Conservation (phyloP, 1,140 invertebrate species). For the Drosophila busckii region DNA sequence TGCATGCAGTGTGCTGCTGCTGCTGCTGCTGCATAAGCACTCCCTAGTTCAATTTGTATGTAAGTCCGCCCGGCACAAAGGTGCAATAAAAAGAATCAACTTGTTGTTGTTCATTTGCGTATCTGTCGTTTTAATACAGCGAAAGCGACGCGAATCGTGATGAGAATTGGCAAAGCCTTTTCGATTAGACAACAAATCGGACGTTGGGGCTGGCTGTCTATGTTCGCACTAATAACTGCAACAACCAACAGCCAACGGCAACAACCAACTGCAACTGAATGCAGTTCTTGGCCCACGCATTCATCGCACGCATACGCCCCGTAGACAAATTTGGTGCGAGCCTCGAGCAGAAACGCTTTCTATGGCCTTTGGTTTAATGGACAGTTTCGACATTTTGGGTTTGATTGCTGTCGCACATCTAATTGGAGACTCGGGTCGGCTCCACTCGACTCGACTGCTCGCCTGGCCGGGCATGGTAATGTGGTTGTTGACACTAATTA, state of each 20-base stretch:
- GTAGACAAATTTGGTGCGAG: slow-evolving; percentile 18
- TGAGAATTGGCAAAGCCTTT: slow-evolving; percentile 32
- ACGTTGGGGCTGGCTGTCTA: slow-evolving; percentile 16
- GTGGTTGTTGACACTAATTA: slow-evolving; percentile 77
- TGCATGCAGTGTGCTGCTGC: too few species aligned
- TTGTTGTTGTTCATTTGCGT: slow-evolving; percentile 5
- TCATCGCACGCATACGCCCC: slow-evolving; percentile 7
- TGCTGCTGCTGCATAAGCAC: too few species aligned
- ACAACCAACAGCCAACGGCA: too few species aligned
- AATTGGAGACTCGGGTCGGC: slow-evolving; percentile 18
- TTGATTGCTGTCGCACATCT: slow-evolving; percentile 52
- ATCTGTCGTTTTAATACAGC: slow-evolving; percentile 41
- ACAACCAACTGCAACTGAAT: too few species aligned
- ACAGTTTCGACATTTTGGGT: slow-evolving; percentile 68
- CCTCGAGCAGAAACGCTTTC: slow-evolving; percentile 18
- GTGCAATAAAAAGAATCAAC: slow-evolving; percentile 59
- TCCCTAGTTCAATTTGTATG: slow-evolving; percentile 30
- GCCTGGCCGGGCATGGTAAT: slow-evolving; percentile 52
- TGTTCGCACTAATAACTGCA: too few species aligned
- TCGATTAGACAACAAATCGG: slow-evolving; percentile 23
- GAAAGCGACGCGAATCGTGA: slow-evolving; percentile 63
- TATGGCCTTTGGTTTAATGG: slow-evolving; percentile 53
- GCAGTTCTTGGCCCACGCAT: slow-evolving; percentile 53
- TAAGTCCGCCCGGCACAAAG: slow-evolving; percentile 17
- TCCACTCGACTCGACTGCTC: neutral